A percentile compares a stretch with the other conserved stretches of the same genome.
Evolutionary conservation across 2,797 vertebrate genomes (phyloP).

Genomic region (Xerus rutilus): DNA sequence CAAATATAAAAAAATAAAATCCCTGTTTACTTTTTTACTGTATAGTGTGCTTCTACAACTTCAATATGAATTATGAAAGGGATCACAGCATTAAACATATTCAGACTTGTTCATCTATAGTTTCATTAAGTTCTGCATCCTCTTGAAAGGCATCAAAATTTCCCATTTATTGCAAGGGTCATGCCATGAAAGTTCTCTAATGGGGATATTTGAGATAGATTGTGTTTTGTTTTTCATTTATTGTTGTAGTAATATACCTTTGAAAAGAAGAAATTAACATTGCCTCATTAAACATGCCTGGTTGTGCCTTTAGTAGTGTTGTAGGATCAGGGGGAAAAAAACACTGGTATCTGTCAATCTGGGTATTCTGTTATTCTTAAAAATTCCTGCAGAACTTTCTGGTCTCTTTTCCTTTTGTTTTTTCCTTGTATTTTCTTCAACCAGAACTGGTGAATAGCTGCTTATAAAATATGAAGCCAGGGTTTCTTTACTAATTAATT

Average conservation of each 20-base stretch:
- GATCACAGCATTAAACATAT: not conserved
- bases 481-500: slow-evolving; percentile 76
- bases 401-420: not conserved
- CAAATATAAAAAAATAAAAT: slow-evolving; percentile 47
- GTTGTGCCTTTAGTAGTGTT: not conserved
- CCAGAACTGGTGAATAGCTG: not conserved
- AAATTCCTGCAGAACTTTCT: slow-evolving; percentile 52
- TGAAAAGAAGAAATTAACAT: slow-evolving; percentile 64
- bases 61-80: not conserved
- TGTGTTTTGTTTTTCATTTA: not conserved
- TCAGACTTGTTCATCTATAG: not conserved
- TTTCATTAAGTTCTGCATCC: not conserved
- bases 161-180: slow-evolving; percentile 43
- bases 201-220: not conserved
- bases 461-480: slow-evolving; percentile 61
- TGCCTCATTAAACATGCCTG: slow-evolving; percentile 1
- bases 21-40: slow-evolving; percentile 17
- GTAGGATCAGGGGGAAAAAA: slow-evolving; percentile 12
- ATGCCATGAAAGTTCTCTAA: not conserved
- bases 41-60: not conserved
- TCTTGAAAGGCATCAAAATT: not conserved
- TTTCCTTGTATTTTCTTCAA: slow-evolving; percentile 50
- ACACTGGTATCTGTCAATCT: not conserved
- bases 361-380: not conserved
- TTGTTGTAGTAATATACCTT: slow-evolving; percentile 21